A percentile compares a stretch with the other conserved stretches of the same genome.
Conservation (phyloP, 2,888 invertebrate species). For the Leptopterna dolabrata region DNA sequence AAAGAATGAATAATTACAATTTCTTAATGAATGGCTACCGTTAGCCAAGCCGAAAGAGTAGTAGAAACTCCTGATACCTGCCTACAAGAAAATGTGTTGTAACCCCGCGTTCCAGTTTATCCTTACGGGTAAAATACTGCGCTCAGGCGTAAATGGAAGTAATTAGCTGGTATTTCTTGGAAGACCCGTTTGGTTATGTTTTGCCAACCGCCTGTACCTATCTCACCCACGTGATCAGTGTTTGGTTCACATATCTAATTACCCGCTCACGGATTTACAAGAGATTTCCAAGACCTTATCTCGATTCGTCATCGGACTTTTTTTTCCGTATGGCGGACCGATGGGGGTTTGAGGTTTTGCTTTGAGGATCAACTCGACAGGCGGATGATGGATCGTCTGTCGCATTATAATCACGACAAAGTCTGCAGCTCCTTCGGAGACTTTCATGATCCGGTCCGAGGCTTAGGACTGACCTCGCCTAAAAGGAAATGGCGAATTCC, state of each 20-base stretch:
- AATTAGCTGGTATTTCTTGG: conserved; percentile 48
- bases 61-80: conserved; percentile 36
- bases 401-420: conserved; percentile 38
- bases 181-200: conserved; percentile 45
- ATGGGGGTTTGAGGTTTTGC: background rate
- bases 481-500: conserved; percentile 1
- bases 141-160: conserved; percentile 51
- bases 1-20: too few species aligned
- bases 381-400: conserved; percentile 29
- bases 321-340: background rate
- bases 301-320: background rate
- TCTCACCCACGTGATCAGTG: conserved; percentile 49
- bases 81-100: conserved; percentile 48
- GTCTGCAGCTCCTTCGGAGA: background rate
- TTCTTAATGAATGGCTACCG: too few species aligned
- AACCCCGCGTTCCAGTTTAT: conserved; percentile 37
- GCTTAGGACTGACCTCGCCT: background rate
- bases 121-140: conserved; percentile 42
- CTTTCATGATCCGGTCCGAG: background rate
- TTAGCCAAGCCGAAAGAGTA: background rate
- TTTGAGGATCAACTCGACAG: background rate
- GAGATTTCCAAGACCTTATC: conserved; percentile 13
- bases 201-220: conserved; percentile 41
- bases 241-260: conserved; percentile 48
- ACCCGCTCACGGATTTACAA: conserved; percentile 1